These are phyloP conservation scores for Artemia franciscana DNA, from an alignment of 1,140 invertebrate genomes.

Conservation along the genomic window DNA sequence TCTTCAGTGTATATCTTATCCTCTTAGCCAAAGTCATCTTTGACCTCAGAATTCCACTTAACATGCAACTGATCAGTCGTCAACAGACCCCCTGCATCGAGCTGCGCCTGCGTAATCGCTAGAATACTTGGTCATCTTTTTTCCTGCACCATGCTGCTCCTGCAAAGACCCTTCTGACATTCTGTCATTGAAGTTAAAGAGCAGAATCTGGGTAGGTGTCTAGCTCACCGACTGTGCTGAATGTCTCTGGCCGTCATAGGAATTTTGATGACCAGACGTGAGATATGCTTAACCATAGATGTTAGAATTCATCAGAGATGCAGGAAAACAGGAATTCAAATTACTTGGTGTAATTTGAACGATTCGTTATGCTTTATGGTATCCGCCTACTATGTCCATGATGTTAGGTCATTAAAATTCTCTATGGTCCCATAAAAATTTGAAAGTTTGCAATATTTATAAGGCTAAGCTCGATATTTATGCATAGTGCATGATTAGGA, in stretches of 20 bases:
- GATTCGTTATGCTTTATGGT: background rate
- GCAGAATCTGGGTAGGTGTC: background rate
- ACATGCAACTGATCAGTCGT: background rate
- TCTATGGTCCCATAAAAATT: background rate
- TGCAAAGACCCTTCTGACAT: background rate
- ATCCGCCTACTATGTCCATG: too few relatives aligned
- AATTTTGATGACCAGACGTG: background rate
- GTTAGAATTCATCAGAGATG: background rate
- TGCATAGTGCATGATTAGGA: background rate
- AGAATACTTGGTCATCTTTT: background rate
- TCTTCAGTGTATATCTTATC: too few relatives aligned
- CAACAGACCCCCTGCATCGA: background rate
- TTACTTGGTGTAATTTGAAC: background rate
- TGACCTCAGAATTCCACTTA: background rate
- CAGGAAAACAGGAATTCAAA: background rate
- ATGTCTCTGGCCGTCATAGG: background rate
- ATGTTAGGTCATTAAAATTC: background rate
- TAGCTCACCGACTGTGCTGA: background rate
- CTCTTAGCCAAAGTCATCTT: too few relatives aligned
- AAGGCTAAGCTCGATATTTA: background rate
- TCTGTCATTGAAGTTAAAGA: background rate
- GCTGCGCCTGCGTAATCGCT: background rate
- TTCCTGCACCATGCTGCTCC: background rate
- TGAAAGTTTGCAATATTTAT: background rate
- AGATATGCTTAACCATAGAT: background rate